phyloP scores from a whole-genome alignment of 2,888 invertebrate genomes.

The Prosapia bicincta region DNA sequence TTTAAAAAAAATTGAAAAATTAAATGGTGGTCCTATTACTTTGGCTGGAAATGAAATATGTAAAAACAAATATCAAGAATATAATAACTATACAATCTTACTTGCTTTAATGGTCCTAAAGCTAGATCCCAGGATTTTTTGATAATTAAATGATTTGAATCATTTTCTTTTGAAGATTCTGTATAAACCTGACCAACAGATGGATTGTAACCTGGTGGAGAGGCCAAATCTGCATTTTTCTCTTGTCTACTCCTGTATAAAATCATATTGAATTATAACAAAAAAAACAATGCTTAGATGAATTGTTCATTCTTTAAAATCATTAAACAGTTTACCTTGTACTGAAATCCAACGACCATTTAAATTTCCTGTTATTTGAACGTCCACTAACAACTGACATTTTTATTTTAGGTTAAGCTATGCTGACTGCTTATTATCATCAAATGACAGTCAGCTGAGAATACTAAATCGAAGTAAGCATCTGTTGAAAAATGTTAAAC shows the following conservation, averaged over 20 bases:
- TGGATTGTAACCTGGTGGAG: conserved; percentile 83
- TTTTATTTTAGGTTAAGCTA: neutral
- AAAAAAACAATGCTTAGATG: no score
- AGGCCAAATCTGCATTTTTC: conserved; percentile 42
- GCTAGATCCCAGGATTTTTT: conserved; percentile 98
- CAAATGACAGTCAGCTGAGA: no score
- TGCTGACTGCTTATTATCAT: no score
- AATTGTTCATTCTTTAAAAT: no score
- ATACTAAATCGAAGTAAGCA: no score
- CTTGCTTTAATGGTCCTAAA: conserved; percentile 90
- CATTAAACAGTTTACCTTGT: conserved; percentile 49
- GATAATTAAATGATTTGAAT: conserved; percentile 78
- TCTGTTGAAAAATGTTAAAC: no score
- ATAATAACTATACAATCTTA: no score
- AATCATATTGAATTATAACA: neutral
- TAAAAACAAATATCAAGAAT: no score
- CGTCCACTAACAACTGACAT: conserved; percentile 18
- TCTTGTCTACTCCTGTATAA: conserved; percentile 40
- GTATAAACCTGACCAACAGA: conserved; percentile 66
- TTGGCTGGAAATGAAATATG: no score
- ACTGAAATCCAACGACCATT: conserved; percentile 63
- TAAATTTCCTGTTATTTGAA: conserved; percentile 49
- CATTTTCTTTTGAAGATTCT: conserved; percentile 78
- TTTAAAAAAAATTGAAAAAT: no score
- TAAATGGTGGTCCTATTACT: no score